A percentile compares a stretch with the other conserved stretches of the same genome.
Conservation (phyloP, 2,113 vertebrate genomes). For the Anolis sagrei region DNA sequence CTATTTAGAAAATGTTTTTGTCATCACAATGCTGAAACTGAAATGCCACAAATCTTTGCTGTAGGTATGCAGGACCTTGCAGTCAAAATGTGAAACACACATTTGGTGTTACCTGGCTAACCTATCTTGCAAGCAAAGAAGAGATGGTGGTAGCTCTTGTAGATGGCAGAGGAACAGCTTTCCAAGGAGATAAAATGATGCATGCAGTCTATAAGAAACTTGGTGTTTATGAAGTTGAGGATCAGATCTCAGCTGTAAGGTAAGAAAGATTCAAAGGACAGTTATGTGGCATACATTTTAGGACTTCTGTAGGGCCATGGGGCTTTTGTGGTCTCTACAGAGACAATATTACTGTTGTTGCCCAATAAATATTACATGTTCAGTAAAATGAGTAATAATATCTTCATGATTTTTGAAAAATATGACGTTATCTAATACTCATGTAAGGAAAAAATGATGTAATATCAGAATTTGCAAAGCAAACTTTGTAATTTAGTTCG, state of each 20-base stretch:
- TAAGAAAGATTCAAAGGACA: slow-evolving; percentile 68
- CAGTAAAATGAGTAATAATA: not conserved
- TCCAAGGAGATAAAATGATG: slow-evolving; percentile 81
- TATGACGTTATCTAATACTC: not conserved
- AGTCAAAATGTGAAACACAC: slow-evolving; percentile 80
- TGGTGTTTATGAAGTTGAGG: slow-evolving; percentile 83
- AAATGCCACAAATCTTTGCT: slow-evolving; percentile 37
- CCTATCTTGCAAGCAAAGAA: slow-evolving; percentile 83
- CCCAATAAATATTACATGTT: not conserved
- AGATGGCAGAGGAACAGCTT: slow-evolving; percentile 84
- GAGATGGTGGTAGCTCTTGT: slow-evolving; percentile 80
- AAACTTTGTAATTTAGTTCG: not conserved
- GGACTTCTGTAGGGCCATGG: slow-evolving; percentile 11
- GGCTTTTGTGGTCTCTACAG: not conserved
- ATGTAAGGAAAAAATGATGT: not conserved
- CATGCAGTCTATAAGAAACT: slow-evolving; percentile 82
- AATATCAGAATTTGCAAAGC: not conserved
- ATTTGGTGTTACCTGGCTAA: slow-evolving; percentile 79
- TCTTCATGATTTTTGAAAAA: not conserved
- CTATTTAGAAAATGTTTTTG: not conserved
- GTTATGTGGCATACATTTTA: not conserved
- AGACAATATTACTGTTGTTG: not conserved
- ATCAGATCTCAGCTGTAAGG: slow-evolving; percentile 84
- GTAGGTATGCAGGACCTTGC: slow-evolving; percentile 84
- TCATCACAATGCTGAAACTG: not conserved